Conservation (phyloP, 2,797 vertebrate genomes). For the Rhynchotus rufescens region DNA sequence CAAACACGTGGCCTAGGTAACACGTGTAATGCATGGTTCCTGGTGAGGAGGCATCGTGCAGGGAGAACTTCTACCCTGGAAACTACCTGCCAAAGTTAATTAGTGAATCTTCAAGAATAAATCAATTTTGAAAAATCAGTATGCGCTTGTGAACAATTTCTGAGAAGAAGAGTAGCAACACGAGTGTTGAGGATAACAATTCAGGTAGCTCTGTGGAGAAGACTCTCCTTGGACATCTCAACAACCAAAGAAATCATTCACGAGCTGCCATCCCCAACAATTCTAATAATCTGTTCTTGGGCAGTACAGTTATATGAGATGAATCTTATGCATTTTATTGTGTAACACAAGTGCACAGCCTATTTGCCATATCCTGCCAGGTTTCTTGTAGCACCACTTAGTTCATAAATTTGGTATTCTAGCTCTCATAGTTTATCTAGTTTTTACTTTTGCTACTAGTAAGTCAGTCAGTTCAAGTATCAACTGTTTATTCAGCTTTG, state of each 20-base stretch:
- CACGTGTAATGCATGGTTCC: accelerated
- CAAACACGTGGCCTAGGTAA: neutral
- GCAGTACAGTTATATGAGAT: neutral
- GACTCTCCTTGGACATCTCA: neutral
- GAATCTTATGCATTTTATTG: neutral
- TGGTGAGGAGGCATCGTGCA: neutral
- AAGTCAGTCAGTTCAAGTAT: neutral
- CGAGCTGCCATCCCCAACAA: neutral
- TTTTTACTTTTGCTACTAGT: neutral
- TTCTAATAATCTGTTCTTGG: neutral
- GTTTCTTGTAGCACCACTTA: neutral
- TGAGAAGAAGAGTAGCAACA: neutral
- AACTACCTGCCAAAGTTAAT: neutral
- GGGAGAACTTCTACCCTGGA: neutral
- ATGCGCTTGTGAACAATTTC: neutral
- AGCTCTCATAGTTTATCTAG: neutral
- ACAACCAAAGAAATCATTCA: neutral
- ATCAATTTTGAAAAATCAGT: slow-evolving; percentile 3
- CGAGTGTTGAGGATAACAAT: neutral
- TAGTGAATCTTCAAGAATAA: neutral
- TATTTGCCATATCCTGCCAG: neutral
- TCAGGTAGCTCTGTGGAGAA: neutral
- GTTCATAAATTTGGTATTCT: neutral
- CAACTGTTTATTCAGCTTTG: neutral
- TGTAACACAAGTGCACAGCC: neutral